A percentile compares a stretch with the other conserved stretches of the same genome.
phyloP scores from a whole-genome alignment of 2,888 invertebrate species.

The Troglohyphantes excavatus region DNA sequence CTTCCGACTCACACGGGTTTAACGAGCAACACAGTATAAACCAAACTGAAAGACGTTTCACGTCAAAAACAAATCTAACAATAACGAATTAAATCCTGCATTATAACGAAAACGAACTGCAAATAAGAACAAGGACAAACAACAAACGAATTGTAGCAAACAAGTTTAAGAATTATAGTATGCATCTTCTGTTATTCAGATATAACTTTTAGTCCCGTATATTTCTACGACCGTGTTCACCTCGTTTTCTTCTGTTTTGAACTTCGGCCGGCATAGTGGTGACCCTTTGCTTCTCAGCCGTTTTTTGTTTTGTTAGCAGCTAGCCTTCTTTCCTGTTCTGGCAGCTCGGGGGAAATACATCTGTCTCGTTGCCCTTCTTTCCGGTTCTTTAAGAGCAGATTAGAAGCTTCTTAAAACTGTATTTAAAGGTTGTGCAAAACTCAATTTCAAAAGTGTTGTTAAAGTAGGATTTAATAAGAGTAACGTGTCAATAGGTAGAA shows the following conservation, averaged over 20 bases:
- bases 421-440: neutral
- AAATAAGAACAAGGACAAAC: too few relatives aligned
- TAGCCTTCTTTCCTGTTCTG: conserved; percentile 25
- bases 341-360: neutral
- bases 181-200: too few relatives aligned
- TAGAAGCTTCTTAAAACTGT: neutral
- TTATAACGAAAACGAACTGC: too few relatives aligned
- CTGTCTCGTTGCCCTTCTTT: neutral
- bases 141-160: too few relatives aligned
- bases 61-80: too few relatives aligned
- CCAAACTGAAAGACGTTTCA: too few relatives aligned
- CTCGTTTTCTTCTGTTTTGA: conserved; percentile 24
- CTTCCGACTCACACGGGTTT: too few relatives aligned
- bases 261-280: conserved; percentile 3
- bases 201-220: neutral
- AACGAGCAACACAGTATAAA: too few relatives aligned
- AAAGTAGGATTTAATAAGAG: neutral
- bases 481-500: neutral
- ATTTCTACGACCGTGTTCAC: neutral
- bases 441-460: neutral
- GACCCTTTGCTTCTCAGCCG: conserved; percentile 43
- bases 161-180: too few relatives aligned
- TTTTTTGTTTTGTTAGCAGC: neutral
- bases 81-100: too few relatives aligned
- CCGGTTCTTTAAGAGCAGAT: neutral